These are phyloP conservation scores for Gisinianus flammeolus DNA, from an alignment of 2,888 invertebrate species.

Conservation along the genomic window DNA sequence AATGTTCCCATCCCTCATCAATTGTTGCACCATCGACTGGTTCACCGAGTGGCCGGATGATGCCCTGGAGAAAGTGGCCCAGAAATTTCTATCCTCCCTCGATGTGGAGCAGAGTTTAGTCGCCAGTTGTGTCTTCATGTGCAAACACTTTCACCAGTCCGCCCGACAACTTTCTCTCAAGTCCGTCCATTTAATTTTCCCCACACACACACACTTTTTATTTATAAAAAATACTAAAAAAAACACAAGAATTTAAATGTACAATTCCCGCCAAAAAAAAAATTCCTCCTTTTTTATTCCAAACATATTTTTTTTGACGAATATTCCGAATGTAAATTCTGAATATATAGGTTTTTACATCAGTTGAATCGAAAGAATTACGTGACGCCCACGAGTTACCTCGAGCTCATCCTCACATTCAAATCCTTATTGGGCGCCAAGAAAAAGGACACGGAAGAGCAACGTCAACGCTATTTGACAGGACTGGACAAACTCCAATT, in stretches of 20 bases:
- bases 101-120: constrained; percentile 67
- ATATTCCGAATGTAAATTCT: too few species aligned
- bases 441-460: constrained; percentile 59
- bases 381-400: constrained; percentile 90
- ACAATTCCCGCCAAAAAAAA: too few species aligned
- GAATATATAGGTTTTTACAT: constrained; percentile 70
- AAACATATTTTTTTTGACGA: too few species aligned
- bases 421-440: constrained; percentile 68
- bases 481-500: constrained; percentile 90
- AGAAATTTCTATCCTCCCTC: constrained; percentile 73
- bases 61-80: constrained; percentile 84
- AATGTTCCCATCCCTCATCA: constrained; percentile 94
- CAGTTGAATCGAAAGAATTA: constrained; percentile 81
- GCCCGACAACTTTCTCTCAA: constrained; percentile 74
- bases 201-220: too few species aligned
- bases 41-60: constrained; percentile 89
- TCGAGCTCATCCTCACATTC: constrained; percentile 88
- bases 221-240: too few species aligned
- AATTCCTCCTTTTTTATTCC: too few species aligned
- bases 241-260: too few species aligned
- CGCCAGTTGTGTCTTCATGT: constrained; percentile 76
- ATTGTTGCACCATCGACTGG: constrained; percentile 97
- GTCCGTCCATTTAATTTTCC: constrained; percentile 61
- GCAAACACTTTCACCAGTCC: constrained; percentile 83
- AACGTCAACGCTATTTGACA: constrained; percentile 73